Evolutionary conservation across 2,888 invertebrate genomes (phyloP).

Genomic region (Poecilus cupreus): DNA sequence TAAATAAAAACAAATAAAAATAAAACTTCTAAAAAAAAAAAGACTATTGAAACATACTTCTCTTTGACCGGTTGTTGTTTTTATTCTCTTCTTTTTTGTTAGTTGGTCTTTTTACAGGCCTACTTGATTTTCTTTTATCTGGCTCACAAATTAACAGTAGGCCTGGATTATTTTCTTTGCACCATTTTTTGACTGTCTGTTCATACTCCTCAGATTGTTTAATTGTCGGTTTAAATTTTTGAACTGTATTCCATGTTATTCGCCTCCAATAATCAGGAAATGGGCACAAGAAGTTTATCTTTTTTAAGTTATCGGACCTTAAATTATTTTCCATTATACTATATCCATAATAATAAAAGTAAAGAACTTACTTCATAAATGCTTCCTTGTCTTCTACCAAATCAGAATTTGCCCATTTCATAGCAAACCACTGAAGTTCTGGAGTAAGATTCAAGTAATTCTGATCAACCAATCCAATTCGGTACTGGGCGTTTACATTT

Average conservation of each 20-base stretch:
- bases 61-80: not conserved
- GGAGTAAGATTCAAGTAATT: conserved; percentile 68
- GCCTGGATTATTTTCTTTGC: conserved; percentile 15
- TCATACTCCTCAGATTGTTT: conserved; percentile 17
- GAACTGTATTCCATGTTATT: conserved; percentile 27
- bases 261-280: conserved; percentile 47
- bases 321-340: not conserved
- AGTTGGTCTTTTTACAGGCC: not conserved
- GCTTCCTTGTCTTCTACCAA: conserved; percentile 7
- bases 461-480: conserved; percentile 67
- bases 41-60: conserved; percentile 7
- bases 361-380: conserved; percentile 38
- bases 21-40: not conserved
- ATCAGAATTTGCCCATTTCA: conserved; percentile 67
- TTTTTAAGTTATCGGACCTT: conserved; percentile 6
- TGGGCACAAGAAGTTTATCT: conserved; percentile 27
- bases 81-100: not conserved
- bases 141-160: not conserved
- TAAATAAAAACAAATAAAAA: not conserved
- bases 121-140: not conserved
- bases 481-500: conserved; percentile 11
- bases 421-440: conserved; percentile 68
- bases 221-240: conserved; percentile 14
- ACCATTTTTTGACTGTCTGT: conserved; percentile 11
- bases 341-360: not conserved